Evolutionary conservation across 2,797 vertebrate genomes (phyloP).

Genomic region (Pampus argenteus): DNA sequence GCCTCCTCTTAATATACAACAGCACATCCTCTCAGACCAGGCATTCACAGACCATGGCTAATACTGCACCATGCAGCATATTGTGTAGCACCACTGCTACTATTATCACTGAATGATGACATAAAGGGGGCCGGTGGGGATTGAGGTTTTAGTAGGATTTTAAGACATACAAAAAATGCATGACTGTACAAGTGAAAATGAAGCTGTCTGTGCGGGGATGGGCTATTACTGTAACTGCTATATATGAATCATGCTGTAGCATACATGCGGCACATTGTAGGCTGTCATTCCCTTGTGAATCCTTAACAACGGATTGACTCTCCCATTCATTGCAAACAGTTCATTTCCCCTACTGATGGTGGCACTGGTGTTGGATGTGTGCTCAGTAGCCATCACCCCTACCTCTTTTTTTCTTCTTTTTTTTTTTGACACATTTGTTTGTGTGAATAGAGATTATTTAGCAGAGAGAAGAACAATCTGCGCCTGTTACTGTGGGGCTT

Average conservation of each 20-base stretch:
- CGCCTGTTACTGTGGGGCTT: slow-evolving; percentile 31
- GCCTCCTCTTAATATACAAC: slow-evolving; percentile 49
- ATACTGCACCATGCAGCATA: slow-evolving; percentile 1
- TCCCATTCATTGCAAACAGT: slow-evolving; percentile 26
- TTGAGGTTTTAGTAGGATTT: neutral
- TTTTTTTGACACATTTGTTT: slow-evolving; percentile 31
- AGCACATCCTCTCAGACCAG: slow-evolving; percentile 43
- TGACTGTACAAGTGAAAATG: neutral
- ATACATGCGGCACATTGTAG: slow-evolving; percentile 30
- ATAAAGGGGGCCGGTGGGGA: slow-evolving; percentile 4
- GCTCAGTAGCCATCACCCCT: neutral
- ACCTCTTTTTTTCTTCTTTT: slow-evolving; percentile 23
- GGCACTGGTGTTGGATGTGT: neutral
- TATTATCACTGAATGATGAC: slow-evolving; percentile 4
- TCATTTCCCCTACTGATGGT: neutral
- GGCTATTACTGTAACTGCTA: slow-evolving; percentile 7
- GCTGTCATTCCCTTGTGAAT: slow-evolving; percentile 26
- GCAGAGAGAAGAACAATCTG: slow-evolving; percentile 50
- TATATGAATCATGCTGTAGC: slow-evolving; percentile 12
- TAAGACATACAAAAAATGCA: neutral
- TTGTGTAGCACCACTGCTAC: neutral
- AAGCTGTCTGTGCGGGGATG: neutral
- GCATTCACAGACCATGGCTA: slow-evolving; percentile 1
- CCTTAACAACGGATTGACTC: slow-evolving; percentile 40
- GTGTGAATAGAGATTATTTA: slow-evolving; percentile 63